A percentile compares a stretch with the other conserved stretches of the same genome.
Conservation (phyloP, 2,888 invertebrate genomes). For the Eutolmus rufibarbis region DNA sequence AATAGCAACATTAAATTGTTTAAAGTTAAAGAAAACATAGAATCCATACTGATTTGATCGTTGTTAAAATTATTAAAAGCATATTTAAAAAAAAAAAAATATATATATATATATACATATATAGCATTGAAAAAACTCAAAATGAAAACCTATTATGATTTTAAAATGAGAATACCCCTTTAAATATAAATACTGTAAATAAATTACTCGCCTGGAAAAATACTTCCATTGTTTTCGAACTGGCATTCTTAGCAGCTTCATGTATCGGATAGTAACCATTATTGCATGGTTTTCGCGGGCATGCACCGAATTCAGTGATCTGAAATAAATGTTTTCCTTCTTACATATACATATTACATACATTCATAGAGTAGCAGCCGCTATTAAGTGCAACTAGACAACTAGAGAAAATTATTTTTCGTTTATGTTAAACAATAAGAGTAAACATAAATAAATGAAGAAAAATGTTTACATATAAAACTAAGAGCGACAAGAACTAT, state of each 20-base stretch:
- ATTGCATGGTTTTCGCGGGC: slow-evolving; percentile 80
- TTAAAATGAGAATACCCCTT: neutral
- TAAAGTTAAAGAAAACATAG: neutral
- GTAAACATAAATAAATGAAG: neutral
- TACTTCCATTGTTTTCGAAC: slow-evolving; percentile 84
- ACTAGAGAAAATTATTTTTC: neutral
- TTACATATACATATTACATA: neutral
- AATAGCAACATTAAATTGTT: neutral
- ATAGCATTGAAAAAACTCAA: neutral
- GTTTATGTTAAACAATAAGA: neutral
- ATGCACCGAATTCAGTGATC: slow-evolving; percentile 82
- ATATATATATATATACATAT: neutral
- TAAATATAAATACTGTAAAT: slow-evolving; percentile 32
- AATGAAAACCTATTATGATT: neutral
- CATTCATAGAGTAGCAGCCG: neutral
- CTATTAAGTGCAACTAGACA: neutral
- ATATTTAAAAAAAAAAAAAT: no score
- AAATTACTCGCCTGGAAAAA: slow-evolving; percentile 68
- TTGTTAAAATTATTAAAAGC: neutral
- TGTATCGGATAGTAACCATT: slow-evolving; percentile 92
- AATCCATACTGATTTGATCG: neutral
- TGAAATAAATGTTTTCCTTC: slow-evolving; percentile 57
- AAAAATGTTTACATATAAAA: neutral
- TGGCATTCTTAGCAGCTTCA: slow-evolving; percentile 88
- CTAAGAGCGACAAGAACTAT: neutral